Base-by-base conservation (phyloP, 2,888 invertebrate species). In the Pterobdella sp. region DNA sequence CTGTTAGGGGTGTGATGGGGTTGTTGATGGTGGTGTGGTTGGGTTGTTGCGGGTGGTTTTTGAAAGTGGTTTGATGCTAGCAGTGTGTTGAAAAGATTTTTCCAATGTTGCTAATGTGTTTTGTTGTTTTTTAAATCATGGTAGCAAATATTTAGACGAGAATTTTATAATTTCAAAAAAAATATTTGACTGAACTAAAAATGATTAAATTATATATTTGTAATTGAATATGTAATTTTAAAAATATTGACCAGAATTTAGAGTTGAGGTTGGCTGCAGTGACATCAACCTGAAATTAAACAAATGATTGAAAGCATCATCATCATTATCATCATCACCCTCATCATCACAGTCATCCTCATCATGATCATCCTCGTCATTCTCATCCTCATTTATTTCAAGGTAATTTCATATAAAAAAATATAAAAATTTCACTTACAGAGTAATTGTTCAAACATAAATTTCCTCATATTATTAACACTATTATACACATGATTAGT, bases 211-310 rank as follows among this genome's bases (percentile, higher is more conserved):
- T 18, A 18, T 42, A 22, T 42, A 22, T 42, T n/a, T n/a, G 49
- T 42, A 22, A 42, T 7, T 42, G 49, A 14, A 42, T 14, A 42
- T 42, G 7, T 42, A 42, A 42, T 42, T 42, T 42, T 42, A 14
- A 7, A 42, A 42, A 29, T 72, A 81, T 85, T 86, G 86, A 94
- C 93, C 94, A 95, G 86, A 97, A 97, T 42, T 91, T 90, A 72
- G 96, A 95, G 86, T 95, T 96, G 34, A 98, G 88, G 77, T 89
- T 86, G 32, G 88, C 81, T 10, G 94, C 91, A 85, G 93, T 93
- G 0, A 93, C 90, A 79, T 34, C 18, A 69, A 76, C 74, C 76
- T 76, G 75, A 1, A 66, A 63, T n/a, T n/a, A n/a, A n/a, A n/a
- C n/a, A n/a, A n/a, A n/a, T n/a, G n/a, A n/a, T n/a, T n/a, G n/a